Conservation (phyloP, 2,888 invertebrate species). For the Parnassius smintheus region DNA sequence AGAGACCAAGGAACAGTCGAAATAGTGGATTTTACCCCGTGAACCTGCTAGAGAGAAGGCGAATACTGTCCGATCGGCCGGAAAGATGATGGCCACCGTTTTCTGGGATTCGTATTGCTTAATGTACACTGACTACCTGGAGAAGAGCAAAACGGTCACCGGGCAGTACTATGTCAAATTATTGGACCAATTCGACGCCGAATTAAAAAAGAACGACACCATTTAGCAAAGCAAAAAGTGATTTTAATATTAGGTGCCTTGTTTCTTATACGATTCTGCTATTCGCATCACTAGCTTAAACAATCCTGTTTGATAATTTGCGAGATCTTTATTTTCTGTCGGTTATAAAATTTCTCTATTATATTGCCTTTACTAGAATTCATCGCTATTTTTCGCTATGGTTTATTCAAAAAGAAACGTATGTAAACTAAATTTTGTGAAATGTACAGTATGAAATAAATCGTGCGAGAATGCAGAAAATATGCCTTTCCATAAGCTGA, state of each 20-base stretch:
- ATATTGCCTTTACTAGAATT: too few relatives aligned
- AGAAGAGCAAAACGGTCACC: conserved; percentile 34
- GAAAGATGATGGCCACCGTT: too few relatives aligned
- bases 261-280: too few relatives aligned
- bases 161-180: conserved; percentile 30
- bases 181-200: background rate
- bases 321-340: too few relatives aligned
- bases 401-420: background rate
- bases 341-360: too few relatives aligned
- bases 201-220: conserved; percentile 21
- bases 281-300: too few relatives aligned
- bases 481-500: background rate
- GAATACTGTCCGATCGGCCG: conserved; percentile 25
- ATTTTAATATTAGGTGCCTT: conserved; percentile 24
- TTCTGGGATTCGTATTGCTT: conserved; percentile 30
- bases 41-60: conserved; percentile 34
- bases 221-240: conserved; percentile 37
- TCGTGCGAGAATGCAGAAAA: background rate
- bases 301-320: too few relatives aligned
- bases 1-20: too few relatives aligned
- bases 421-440: background rate
- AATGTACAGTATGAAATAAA: background rate
- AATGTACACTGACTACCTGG: conserved; percentile 33
- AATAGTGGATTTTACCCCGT: too few relatives aligned
- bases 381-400: too few relatives aligned